phyloP scores from a whole-genome alignment of 2,797 vertebrate species.

The Meriones psammophilus region DNA sequence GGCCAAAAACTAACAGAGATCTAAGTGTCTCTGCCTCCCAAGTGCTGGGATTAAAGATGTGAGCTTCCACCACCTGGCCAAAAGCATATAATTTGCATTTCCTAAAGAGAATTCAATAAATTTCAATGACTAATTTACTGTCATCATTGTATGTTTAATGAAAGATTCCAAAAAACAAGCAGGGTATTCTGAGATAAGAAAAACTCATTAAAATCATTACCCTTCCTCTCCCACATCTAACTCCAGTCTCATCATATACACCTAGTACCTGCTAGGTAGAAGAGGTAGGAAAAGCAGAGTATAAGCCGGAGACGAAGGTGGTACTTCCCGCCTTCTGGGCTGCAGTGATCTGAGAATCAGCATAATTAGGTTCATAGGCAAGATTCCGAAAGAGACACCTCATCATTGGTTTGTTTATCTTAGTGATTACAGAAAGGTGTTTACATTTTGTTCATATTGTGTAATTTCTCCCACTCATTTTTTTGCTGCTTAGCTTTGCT shows the following conservation, averaged over 20 bases:
- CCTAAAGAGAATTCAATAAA: neutral
- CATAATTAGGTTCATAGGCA: neutral
- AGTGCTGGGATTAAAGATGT: too few relatives aligned
- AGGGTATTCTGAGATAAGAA: neutral
- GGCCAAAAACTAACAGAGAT: too few relatives aligned
- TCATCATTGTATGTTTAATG: neutral
- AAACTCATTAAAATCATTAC: neutral
- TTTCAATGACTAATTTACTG: conserved; percentile 28
- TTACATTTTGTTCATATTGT: neutral
- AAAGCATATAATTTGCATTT: neutral
- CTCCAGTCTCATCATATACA: neutral
- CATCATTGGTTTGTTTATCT: neutral
- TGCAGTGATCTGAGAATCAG: neutral
- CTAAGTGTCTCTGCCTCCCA: too few relatives aligned
- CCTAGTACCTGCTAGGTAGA: neutral
- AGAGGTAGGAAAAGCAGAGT: neutral
- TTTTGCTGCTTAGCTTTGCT: neutral
- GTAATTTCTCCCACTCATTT: neutral
- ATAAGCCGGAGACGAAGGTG: neutral
- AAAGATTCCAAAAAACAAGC: neutral
- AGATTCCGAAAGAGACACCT: neutral
- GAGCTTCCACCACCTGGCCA: too few relatives aligned
- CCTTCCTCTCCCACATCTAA: neutral
- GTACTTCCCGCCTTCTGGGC: neutral
- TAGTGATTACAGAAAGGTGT: neutral